phyloP scores from a whole-genome alignment of 1,140 invertebrate species.

The Drosophila burlai region DNA sequence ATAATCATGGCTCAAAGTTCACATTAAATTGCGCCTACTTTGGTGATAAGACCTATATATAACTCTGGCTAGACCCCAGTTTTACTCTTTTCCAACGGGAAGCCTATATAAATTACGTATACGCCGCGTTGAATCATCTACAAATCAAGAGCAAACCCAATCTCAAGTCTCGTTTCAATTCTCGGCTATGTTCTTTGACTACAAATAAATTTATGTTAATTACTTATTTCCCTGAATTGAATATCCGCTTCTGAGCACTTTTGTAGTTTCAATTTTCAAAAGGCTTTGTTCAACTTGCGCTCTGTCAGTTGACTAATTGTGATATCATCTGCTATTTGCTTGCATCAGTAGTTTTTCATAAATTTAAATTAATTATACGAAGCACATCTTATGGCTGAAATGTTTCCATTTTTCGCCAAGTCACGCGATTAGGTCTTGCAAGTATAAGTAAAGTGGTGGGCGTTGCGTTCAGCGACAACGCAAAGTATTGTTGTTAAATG shows the following conservation, averaged over 20 bases:
- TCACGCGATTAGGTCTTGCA: constrained; percentile 32
- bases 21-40: constrained; percentile 6
- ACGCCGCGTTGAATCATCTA: constrained; percentile 56
- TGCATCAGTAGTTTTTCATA: constrained; percentile 45
- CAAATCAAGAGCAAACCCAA: constrained; percentile 5
- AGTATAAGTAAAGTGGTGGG: constrained; percentile 38
- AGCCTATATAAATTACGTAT: constrained; percentile 27
- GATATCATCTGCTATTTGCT: constrained; percentile 59
- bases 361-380: constrained; percentile 76
- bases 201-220: constrained; percentile 60
- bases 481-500: constrained; percentile 32
- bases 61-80: not conserved
- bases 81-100: constrained; percentile 7
- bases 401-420: constrained; percentile 26
- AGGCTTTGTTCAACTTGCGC: constrained; percentile 31
- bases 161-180: constrained; percentile 1
- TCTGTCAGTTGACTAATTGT: constrained; percentile 61
- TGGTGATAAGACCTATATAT: constrained; percentile 37
- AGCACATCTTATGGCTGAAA: constrained; percentile 32
- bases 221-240: constrained; percentile 43
- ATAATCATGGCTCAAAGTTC: constrained; percentile 44
- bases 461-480: constrained; percentile 24
- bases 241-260: constrained; percentile 38
- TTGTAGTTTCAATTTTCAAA: constrained; percentile 27
- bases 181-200: constrained; percentile 1